phyloP scores from a whole-genome alignment of 1,140 invertebrate genomes.

The Lordiphosa clarofinis region DNA sequence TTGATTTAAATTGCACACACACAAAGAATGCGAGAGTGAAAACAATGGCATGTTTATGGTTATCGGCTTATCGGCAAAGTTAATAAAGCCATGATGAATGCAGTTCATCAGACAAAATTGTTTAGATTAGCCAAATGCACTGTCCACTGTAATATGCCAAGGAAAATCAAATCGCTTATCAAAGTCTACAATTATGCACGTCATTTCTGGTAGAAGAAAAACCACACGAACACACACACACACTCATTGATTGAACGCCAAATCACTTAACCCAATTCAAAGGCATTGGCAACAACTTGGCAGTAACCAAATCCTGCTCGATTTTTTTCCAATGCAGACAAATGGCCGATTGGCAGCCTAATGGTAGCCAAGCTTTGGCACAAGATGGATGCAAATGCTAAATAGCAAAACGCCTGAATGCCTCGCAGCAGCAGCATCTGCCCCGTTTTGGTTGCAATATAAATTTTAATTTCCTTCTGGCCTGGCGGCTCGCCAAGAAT shows the following conservation, averaged over 20 bases:
- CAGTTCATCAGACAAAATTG: too few relatives aligned
- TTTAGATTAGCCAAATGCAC: slow-evolving; percentile 52
- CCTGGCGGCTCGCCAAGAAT: slow-evolving; percentile 57
- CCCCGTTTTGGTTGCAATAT: slow-evolving; percentile 51
- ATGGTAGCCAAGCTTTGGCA: slow-evolving; percentile 63
- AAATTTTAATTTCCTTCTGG: slow-evolving; percentile 67
- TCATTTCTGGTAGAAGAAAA: background rate
- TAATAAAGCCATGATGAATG: too few relatives aligned
- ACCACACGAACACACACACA: too few relatives aligned
- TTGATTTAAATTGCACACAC: slow-evolving; percentile 63
- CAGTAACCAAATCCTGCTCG: too few relatives aligned
- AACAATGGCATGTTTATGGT: too few relatives aligned
- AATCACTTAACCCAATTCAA: too few relatives aligned
- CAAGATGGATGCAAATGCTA: slow-evolving; percentile 47
- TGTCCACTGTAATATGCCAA: slow-evolving; percentile 35
- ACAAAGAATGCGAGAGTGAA: slow-evolving; percentile 6
- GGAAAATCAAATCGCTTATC: slow-evolving; percentile 46
- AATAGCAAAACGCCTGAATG: slow-evolving; percentile 48
- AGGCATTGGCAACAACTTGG: too few relatives aligned
- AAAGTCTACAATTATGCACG: slow-evolving; percentile 51
- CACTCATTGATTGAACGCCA: too few relatives aligned
- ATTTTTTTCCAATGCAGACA: slow-evolving; percentile 38
- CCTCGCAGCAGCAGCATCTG: slow-evolving; percentile 38
- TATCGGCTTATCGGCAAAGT: too few relatives aligned
- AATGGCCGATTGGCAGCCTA: slow-evolving; percentile 68